Evolutionary conservation across 2,888 invertebrate genomes (phyloP), one percentile per base, ranked within the genome.

Genomic region (Drosophila leonis): DNA sequence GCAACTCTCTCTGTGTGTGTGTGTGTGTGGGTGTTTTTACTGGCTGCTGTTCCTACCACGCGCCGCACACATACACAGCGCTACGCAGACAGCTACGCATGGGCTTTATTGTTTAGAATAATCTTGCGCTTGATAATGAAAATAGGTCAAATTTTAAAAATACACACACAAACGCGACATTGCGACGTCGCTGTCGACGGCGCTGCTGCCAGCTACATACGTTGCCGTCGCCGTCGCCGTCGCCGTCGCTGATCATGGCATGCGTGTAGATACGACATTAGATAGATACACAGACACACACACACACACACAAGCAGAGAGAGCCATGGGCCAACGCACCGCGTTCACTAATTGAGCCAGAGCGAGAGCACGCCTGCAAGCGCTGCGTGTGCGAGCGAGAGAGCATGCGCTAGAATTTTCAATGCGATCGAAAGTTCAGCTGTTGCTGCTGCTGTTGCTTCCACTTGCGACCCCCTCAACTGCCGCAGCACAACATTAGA

Each of bases 81-180:
- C 39, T 52, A 76, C 64, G 76, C 46, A 73, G 29, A 68, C 66
- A 74, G 64, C 65, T 55, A 75, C 65, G 68, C 72, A 74, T 80
- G 70, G 75, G 68, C 70, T 75, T 88, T 91, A 90, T 91, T 92
- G 92, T 92, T 92, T 91, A 91, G 92, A 92, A 92, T 92, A 92
- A 92, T 92, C 92, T 92, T 92, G 92, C 91, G 92, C 90, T 92
- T 92, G 92, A 92, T 92, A 92, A 92, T 92, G 92, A 92, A 92
- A 92, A 92, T 92, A 90, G 92, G 92, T 92, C 92, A 92, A 92
- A 92, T 92, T 91, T 90, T 89, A 91, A 90, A 91, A 88, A 87
- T 83, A 90, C 80, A 80, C 78, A 83, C 82, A 83, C 83, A 88
- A 81, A 81, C 81, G 81, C 88, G 84, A 88, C 88, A 84, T 83